phyloP scores from a whole-genome alignment of 2,797 vertebrate species.

The Poeciliopsis turneri region DNA sequence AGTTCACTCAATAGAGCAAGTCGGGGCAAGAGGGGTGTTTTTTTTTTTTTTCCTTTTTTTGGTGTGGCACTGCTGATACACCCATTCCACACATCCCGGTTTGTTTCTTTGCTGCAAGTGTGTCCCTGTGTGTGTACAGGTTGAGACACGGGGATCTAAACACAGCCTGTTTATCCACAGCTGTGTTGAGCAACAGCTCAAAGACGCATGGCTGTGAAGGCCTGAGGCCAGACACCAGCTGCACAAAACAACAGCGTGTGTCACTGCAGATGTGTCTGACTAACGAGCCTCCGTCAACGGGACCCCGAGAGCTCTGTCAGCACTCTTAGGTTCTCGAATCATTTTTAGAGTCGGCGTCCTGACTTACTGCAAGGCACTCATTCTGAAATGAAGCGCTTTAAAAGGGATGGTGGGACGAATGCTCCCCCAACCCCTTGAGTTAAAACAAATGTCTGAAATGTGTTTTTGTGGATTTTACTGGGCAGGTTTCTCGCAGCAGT shows the following conservation, averaged over 20 bases:
- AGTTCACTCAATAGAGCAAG: constrained; percentile 61
- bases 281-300: constrained; percentile 44
- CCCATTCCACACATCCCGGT: constrained; percentile 43
- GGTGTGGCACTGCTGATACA: constrained; percentile 58
- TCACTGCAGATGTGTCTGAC: constrained; percentile 52
- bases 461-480: constrained; percentile 51
- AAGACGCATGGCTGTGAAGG: constrained; percentile 38
- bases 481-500: constrained; percentile 5
- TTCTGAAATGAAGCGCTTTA: not conserved
- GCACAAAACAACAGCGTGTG: constrained; percentile 64
- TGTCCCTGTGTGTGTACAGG: constrained; percentile 49
- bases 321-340: constrained; percentile 19
- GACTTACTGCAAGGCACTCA: constrained; percentile 11
- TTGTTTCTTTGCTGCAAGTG: constrained; percentile 43
- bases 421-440: constrained; percentile 11
- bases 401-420: constrained; percentile 2
- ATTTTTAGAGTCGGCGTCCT: constrained; percentile 17
- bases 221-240: constrained; percentile 44
- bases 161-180: constrained; percentile 75
- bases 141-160: constrained; percentile 73
- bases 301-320: constrained; percentile 11
- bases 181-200: constrained; percentile 72
- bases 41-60: constrained; percentile 20
- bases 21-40: constrained; percentile 53
- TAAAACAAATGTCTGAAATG: constrained; percentile 67